Conservation (phyloP, 2,888 invertebrate species). For the Amiota minor region DNA sequence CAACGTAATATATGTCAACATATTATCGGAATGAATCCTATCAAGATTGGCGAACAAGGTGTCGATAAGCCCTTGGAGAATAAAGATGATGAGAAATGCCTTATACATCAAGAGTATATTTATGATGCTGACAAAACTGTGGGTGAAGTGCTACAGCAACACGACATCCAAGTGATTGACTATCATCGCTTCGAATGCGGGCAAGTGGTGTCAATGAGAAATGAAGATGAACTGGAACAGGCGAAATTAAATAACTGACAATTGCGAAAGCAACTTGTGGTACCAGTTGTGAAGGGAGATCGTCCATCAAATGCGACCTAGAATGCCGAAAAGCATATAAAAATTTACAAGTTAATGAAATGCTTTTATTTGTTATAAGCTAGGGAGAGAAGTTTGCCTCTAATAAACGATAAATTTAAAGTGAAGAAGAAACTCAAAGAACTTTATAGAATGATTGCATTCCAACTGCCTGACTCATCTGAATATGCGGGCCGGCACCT, state of each 20-base stretch:
- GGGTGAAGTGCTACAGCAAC: constrained; percentile 80
- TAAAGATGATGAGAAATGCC: constrained; percentile 83
- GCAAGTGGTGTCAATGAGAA: constrained; percentile 73
- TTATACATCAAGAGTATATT: constrained; percentile 91
- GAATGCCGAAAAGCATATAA: constrained; percentile 41
- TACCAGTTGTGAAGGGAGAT: not conserved
- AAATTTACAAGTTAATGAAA: constrained; percentile 23
- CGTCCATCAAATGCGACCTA: constrained; percentile 15
- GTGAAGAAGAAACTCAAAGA: constrained; percentile 34
- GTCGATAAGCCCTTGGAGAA: constrained; percentile 79
- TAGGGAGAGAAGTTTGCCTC: not conserved
- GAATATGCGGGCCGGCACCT: constrained; percentile 1
- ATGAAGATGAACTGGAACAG: constrained; percentile 56
- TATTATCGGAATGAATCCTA: constrained; percentile 90
- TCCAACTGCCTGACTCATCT: constrained; percentile 53
- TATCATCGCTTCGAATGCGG: constrained; percentile 93
- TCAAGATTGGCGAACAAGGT: constrained; percentile 80
- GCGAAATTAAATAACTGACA: constrained; percentile 59
- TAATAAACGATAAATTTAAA: constrained; percentile 41
- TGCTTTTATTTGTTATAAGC: constrained; percentile 21
- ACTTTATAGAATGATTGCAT: constrained; percentile 25
- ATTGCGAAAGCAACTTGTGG: constrained; percentile 45
- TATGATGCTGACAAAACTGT: constrained; percentile 84
- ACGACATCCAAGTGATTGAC: constrained; percentile 81
- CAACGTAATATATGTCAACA: constrained; percentile 91